phyloP scores from a whole-genome alignment of 2,888 invertebrate species.

The Bhutanitis thaidina region DNA sequence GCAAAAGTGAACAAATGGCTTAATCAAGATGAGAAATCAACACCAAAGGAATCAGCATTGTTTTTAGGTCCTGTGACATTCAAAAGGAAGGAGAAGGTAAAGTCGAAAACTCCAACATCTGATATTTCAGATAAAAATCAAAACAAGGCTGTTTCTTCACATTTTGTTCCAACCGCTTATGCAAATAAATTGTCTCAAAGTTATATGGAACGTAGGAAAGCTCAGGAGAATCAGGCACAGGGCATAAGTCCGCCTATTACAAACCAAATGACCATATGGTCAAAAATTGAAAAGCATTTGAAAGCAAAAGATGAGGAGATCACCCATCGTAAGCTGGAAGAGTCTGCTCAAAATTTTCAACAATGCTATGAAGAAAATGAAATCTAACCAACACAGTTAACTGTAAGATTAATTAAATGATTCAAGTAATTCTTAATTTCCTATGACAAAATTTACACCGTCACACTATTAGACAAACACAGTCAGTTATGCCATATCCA shows the following conservation, averaged over 20 bases:
- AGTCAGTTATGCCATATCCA: too few species aligned
- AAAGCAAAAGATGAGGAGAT: conserved; percentile 24
- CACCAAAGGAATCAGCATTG: conserved; percentile 1
- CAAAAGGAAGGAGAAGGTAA: conserved; percentile 24
- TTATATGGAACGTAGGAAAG: conserved; percentile 22
- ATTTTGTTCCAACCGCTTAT: conserved; percentile 25
- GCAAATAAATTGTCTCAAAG: conserved; percentile 26
- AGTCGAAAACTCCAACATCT: conserved; percentile 15
- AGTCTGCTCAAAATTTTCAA: not conserved
- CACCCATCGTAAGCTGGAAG: not conserved
- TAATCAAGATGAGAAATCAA: conserved; percentile 15
- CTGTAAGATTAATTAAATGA: too few species aligned
- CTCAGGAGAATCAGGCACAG: not conserved
- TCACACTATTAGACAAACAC: too few species aligned
- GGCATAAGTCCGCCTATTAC: not conserved
- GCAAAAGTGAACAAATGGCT: conserved; percentile 34
- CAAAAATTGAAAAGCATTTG: conserved; percentile 22
- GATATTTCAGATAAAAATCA: conserved; percentile 7
- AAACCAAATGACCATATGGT: conserved; percentile 18
- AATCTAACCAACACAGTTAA: too few species aligned
- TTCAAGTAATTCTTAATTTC: too few species aligned
- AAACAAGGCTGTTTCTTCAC: not conserved
- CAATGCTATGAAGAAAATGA: too few species aligned
- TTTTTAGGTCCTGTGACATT: conserved; percentile 30
- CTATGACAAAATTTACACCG: too few species aligned